Evolutionary conservation across 1,140 invertebrate species (phyloP).

Genomic region (Drosophila suzukii): DNA sequence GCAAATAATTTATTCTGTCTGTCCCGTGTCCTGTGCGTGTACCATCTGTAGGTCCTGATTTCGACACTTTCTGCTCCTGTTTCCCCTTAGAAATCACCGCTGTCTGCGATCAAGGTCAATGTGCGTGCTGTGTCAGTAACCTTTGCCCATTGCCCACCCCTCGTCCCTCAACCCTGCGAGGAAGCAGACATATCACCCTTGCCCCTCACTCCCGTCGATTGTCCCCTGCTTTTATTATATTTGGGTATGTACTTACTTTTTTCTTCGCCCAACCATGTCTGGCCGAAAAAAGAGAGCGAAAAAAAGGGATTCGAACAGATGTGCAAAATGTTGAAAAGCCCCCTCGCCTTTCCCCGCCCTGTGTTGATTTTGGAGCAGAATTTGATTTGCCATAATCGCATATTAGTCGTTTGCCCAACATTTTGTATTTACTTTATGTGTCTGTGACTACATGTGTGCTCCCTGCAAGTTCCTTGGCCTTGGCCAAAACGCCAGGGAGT

Average conservation of each 20-base stretch:
- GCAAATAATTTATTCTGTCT: conserved; percentile 65
- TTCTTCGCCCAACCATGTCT: conserved; percentile 52
- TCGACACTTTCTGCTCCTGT: conserved; percentile 17
- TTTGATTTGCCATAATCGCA: conserved; percentile 81
- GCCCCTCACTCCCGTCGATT: neutral
- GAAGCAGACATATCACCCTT: conserved; percentile 5
- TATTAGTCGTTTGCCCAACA: conserved; percentile 76
- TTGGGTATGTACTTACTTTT: conserved; percentile 69
- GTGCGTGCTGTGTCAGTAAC: conserved; percentile 81
- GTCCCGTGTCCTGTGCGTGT: conserved; percentile 23
- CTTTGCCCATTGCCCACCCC: conserved; percentile 53
- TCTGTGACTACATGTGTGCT: conserved; percentile 28
- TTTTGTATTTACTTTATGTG: conserved; percentile 75
- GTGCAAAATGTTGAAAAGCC: conserved; percentile 74
- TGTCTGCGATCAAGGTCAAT: conserved; percentile 81
- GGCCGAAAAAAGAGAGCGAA: conserved; percentile 43
- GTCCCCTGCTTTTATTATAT: conserved; percentile 66
- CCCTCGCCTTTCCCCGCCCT: conserved; percentile 18
- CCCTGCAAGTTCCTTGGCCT: neutral
- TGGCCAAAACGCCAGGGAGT: neutral
- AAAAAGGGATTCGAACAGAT: conserved; percentile 70
- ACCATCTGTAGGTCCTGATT: conserved; percentile 8
- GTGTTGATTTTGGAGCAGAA: conserved; percentile 64
- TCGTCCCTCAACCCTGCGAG: neutral
- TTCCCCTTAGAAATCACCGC: conserved; percentile 43